Evolutionary conservation across 2,888 invertebrate genomes (phyloP), one percentile per base, ranked within the genome.

Genomic region (Thecocarcelia acutangulata): DNA sequence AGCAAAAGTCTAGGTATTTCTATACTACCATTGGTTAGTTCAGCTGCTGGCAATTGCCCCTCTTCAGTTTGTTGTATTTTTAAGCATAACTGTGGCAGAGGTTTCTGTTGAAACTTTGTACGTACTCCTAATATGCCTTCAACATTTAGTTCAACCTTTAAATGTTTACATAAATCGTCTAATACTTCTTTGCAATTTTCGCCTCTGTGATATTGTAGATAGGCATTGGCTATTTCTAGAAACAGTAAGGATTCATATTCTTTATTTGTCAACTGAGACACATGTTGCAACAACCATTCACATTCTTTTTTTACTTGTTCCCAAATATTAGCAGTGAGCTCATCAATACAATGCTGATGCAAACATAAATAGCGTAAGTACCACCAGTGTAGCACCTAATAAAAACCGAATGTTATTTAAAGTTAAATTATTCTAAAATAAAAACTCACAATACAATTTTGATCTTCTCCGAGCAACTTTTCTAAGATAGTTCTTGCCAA

Each of bases 41-140:
- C 15, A 1, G 89, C 87, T 0, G 85, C 5, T 0, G 87, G 86
- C 42, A 90, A 28, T 2, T 80, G 52, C 1, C 84, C 46, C 12
- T 91, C 89, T 48, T 91, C 91, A 3, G 91, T 91, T 9, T 92
- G 91, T 8, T 93, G 91, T 61, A 96, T 93, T 85, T 94, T 93
- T 0, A 98, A 89, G 46, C 95, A 93, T 15, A 99, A 92, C 88
- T 98, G 99, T 0, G 99, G 94, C 58, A 97, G 90, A 40, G 95
- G 93, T 52, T 94, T 94, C 85, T 94, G 93, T 89, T 99, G 99
- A 88, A 94, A 97, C 86, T 95, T 95, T 9, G 99, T 99, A 83
- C 98, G 93, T 88, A 96, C 96, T 0, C 98, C 98, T 84, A 98
- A 91, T 42, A 95, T 48, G 93, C 95, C 96, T 89, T 93, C 93